Conservation (phyloP, 1,140 invertebrate genomes). For the Diabrotica undecimpunctata region DNA sequence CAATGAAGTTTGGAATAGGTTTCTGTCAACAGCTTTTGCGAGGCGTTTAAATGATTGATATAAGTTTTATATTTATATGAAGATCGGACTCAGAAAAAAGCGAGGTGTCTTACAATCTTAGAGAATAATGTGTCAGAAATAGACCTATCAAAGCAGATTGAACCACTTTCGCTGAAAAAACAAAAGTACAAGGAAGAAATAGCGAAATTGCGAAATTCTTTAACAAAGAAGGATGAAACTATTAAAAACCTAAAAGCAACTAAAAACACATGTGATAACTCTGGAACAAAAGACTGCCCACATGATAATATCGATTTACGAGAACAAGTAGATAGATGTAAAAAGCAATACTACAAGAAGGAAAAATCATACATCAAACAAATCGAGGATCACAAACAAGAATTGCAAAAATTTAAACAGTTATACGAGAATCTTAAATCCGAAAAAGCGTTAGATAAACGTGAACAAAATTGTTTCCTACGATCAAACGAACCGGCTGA, state of each 20-base stretch:
- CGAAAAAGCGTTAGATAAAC: background rate
- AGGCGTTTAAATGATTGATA: background rate
- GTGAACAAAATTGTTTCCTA: background rate
- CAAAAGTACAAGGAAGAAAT: constrained; percentile 4
- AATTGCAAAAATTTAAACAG: background rate
- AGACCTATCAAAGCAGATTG: constrained; percentile 10
- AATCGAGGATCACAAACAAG: background rate
- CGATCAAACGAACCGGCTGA: too few relatives aligned
- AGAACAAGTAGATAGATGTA: too few relatives aligned
- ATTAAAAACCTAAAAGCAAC: background rate
- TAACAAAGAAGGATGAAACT: constrained; percentile 8
- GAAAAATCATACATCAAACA: background rate
- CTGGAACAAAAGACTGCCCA: too few relatives aligned
- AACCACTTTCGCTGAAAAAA: constrained; percentile 4
- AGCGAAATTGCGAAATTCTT: background rate
- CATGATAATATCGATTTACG: too few relatives aligned
- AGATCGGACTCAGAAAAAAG: constrained; percentile 5
- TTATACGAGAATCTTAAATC: background rate
- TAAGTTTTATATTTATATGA: background rate
- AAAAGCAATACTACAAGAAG: too few relatives aligned
- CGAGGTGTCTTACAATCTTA: constrained; percentile 7
- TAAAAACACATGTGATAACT: too few relatives aligned
- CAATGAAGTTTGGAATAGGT: background rate
- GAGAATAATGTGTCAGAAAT: constrained; percentile 13
- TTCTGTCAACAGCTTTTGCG: background rate